Evolutionary conservation across 2,797 vertebrate genomes (phyloP).

Genomic region (Tragelaphus eurycerus): DNA sequence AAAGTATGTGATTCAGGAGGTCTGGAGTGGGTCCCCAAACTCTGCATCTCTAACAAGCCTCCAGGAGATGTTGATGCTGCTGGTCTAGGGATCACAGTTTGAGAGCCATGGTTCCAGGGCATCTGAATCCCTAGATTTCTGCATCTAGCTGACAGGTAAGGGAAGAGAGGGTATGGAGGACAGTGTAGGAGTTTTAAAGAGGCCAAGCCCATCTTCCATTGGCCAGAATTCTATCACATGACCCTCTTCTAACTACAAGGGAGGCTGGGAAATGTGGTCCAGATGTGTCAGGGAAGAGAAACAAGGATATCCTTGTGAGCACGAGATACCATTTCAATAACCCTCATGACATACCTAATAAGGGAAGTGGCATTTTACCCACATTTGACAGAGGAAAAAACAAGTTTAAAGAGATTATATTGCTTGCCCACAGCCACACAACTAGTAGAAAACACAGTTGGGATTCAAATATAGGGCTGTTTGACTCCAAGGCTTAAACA

Average conservation of each 20-base stretch:
- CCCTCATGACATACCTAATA: background rate
- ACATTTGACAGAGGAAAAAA: background rate
- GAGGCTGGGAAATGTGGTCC: background rate
- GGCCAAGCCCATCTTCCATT: background rate
- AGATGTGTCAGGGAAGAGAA: background rate
- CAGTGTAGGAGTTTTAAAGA: background rate
- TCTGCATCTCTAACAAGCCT: background rate
- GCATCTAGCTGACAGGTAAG: background rate
- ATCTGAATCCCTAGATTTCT: background rate
- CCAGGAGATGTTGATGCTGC: background rate
- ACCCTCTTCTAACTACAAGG: background rate
- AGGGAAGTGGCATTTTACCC: background rate
- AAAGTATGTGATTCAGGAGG: background rate
- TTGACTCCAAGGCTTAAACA: background rate
- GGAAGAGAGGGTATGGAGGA: background rate
- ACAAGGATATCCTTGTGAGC: background rate
- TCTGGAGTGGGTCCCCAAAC: background rate
- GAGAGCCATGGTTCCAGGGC: background rate
- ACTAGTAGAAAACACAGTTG: background rate
- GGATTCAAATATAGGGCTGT: background rate
- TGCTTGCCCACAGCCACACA: background rate
- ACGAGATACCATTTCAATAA: background rate
- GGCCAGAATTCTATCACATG: background rate
- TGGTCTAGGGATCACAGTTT: background rate
- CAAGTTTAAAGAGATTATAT: background rate